A percentile compares a stretch with the other conserved stretches of the same genome.
phyloP scores from a whole-genome alignment of 1,140 invertebrate species.

The Reticulitermes speratus region DNA sequence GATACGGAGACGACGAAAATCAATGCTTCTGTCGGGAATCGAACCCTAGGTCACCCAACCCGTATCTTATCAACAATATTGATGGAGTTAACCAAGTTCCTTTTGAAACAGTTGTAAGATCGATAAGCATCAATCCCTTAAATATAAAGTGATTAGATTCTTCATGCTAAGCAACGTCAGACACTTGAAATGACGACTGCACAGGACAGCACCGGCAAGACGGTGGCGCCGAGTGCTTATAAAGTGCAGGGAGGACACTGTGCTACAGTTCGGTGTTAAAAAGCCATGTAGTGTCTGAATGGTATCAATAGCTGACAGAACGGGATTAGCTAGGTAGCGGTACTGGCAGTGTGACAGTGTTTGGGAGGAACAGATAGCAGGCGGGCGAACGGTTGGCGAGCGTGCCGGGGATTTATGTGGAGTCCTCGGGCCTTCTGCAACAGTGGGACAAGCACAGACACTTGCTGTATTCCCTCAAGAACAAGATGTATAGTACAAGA shows the following conservation, averaged over 20 bases:
- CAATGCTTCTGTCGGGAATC: too few relatives aligned
- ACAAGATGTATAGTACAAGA: too few relatives aligned
- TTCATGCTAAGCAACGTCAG: not conserved
- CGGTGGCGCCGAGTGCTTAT: not conserved
- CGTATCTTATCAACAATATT: too few relatives aligned
- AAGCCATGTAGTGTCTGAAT: not conserved
- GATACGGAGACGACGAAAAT: too few relatives aligned
- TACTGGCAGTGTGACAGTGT: not conserved
- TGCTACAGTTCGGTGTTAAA: not conserved
- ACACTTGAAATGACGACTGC: not conserved
- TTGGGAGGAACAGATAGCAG: not conserved
- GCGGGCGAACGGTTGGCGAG: too few relatives aligned
- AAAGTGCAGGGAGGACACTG: not conserved
- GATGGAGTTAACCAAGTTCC: too few relatives aligned
- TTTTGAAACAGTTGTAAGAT: too few relatives aligned
- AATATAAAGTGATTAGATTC: too few relatives aligned
- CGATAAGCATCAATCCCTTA: too few relatives aligned
- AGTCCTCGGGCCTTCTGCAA: not conserved
- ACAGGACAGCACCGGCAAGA: not conserved
- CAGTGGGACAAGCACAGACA: not conserved
- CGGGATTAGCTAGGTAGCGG: not conserved
- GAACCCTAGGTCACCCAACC: too few relatives aligned
- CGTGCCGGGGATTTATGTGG: conserved; percentile 8
- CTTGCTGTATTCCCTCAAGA: too few relatives aligned
- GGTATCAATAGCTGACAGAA: not conserved